Evolutionary conservation across 1,140 invertebrate species (phyloP).

Genomic region (Anastatus disparis): DNA sequence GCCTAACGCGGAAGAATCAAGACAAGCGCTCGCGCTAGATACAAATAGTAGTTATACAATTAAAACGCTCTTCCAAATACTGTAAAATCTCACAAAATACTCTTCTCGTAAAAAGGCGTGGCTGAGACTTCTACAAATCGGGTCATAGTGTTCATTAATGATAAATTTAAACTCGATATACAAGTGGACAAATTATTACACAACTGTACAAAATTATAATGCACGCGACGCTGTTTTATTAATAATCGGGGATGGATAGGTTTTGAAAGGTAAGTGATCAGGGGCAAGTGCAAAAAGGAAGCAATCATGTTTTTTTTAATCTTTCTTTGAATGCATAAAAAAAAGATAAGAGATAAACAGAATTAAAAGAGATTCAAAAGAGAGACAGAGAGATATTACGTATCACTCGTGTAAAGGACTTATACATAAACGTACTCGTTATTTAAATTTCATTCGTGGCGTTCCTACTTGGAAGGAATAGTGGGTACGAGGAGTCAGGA

Average conservation of each 20-base stretch:
- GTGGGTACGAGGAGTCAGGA: conserved; percentile 19
- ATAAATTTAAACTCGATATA: conserved; percentile 56
- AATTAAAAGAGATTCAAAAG: conserved; percentile 19
- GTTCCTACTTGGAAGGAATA: conserved; percentile 3
- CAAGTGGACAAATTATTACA: conserved; percentile 32
- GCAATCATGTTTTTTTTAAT: conserved; percentile 2
- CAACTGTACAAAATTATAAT: conserved; percentile 41
- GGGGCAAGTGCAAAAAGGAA: conserved; percentile 18
- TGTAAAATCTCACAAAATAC: conserved; percentile 68
- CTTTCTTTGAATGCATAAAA: conserved; percentile 18
- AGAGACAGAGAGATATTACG: not conserved
- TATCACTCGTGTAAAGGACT: not conserved
- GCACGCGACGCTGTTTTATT: conserved; percentile 19
- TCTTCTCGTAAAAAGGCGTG: conserved; percentile 59
- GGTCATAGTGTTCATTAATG: conserved; percentile 52
- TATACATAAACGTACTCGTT: not conserved
- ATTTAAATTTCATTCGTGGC: not conserved
- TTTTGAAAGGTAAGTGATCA: not conserved
- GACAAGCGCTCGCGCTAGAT: conserved; percentile 14
- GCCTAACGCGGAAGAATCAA: conserved; percentile 21
- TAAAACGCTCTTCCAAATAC: conserved; percentile 65
- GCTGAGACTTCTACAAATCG: conserved; percentile 58
- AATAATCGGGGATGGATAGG: conserved; percentile 7
- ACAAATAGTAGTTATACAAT: conserved; percentile 56
- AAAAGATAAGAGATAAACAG: not conserved